A percentile compares a stretch with the other conserved stretches of the same genome.
Conservation (phyloP, 2,113 vertebrate species). For the Tragelaphus strepsiceros region DNA sequence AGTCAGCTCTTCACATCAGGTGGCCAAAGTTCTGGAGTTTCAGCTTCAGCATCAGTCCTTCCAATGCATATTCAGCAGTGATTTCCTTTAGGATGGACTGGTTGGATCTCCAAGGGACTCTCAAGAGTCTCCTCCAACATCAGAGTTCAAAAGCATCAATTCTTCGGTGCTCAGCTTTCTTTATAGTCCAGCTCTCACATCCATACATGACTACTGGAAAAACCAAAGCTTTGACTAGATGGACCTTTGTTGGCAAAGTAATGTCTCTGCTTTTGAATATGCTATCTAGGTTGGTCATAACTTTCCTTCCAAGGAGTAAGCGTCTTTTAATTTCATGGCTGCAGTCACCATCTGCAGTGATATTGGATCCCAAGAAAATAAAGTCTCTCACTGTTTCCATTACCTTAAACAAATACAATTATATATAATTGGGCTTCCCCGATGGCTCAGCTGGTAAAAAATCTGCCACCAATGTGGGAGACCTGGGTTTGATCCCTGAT, state of each 20-base stretch:
- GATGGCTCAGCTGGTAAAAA: neutral
- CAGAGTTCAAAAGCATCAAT: neutral
- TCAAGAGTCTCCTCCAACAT: neutral
- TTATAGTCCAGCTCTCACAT: neutral
- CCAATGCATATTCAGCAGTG: neutral
- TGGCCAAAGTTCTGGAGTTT: neutral
- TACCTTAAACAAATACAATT: neutral
- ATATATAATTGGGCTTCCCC: neutral
- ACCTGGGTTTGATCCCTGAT: neutral
- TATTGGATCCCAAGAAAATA: neutral
- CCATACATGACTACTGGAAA: neutral
- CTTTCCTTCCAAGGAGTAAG: neutral
- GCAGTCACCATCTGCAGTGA: neutral
- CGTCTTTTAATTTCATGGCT: neutral
- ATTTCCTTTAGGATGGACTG: neutral
- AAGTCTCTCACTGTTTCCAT: neutral
- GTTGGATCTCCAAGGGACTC: neutral
- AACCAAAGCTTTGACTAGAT: neutral
- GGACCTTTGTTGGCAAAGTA: neutral
- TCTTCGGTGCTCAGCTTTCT: neutral
- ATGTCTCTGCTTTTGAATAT: neutral
- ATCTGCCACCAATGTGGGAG: neutral
- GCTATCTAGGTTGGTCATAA: neutral
- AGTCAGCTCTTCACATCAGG: rapidly evolving
- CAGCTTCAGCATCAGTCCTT: neutral